Evolutionary conservation across 2,888 invertebrate species (phyloP), one percentile per base, ranked within the genome.

Genomic region (Melitaea athalia): DNA sequence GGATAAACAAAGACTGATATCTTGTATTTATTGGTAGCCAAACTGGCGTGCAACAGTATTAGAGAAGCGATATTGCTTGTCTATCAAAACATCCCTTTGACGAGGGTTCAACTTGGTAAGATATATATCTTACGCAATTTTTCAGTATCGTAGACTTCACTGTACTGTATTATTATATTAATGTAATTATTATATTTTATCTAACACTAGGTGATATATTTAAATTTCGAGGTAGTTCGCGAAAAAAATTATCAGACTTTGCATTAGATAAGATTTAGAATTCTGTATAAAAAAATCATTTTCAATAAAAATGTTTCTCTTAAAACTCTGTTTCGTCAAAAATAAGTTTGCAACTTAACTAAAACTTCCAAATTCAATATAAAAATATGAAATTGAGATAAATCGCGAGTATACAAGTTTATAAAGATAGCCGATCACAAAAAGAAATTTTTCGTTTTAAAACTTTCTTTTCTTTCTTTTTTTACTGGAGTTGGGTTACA

Each of bases 21-120:
- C 14, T 59, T 60, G 15, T 47, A n/a, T 47, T 47, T 60, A 60
- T n/a, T 47, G 24, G 59, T 60, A n/a, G 0, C 47, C 47, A 45
- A 47, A 45, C 60, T 31, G 31, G 31, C 47, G 45, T 47, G 47
- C 45, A 60, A 12, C 31, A 31, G 69, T 47, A 67, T 64, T 64
- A 69, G 63, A 31, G 61, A 24, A 49, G 57, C 52, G 49, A 67
- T 69, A 72, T 72, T 70, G 79, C 79, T 80, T 82, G 82, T 84
- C 83, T 84, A 82, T 81, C 74, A 71, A 75, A 74, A 79, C 81
- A 81, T 79, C 81, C 81, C 73, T 77, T 78, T 86, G 87, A 87
- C 82, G 80, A 83, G 85, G 87, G 88, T 87, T 71, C 69, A 73
- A 76, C 77, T 78, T 79, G 79, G 75, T 75, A 75, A 73, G 66